Conservation (phyloP, 2,113 vertebrate species). For the Cyanistes caeruleus region DNA sequence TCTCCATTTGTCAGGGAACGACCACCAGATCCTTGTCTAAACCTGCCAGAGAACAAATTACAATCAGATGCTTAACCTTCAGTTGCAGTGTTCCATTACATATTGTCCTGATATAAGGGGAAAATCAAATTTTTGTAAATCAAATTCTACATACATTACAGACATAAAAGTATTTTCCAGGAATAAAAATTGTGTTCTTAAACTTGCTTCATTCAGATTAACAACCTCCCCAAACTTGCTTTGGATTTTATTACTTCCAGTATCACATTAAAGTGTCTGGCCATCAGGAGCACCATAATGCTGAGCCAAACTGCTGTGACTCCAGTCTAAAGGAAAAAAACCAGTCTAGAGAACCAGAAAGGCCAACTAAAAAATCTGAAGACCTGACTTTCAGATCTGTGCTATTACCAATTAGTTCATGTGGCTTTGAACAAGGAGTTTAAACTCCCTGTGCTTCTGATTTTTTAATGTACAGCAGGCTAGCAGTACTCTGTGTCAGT, state of each 20-base stretch:
- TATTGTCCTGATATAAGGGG: not conserved
- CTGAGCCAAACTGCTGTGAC: not conserved
- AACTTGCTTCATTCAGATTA: not conserved
- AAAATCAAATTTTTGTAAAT: not conserved
- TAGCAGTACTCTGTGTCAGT: not conserved
- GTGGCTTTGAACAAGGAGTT: not conserved
- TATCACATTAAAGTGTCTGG: not conserved
- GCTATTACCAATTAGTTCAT: not conserved
- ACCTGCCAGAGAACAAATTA: constrained; percentile 76
- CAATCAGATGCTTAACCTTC: not conserved
- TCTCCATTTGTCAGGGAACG: constrained; percentile 96
- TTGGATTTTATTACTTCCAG: not conserved
- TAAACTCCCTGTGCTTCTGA: not conserved
- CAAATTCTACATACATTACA: not conserved
- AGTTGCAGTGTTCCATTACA: not conserved
- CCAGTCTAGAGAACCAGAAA: not conserved
- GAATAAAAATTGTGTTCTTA: not conserved
- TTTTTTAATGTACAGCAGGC: not conserved
- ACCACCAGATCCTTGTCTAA: constrained; percentile 82
- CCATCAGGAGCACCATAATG: not conserved
- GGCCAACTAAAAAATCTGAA: not conserved
- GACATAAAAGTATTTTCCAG: not conserved
- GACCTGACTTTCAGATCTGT: not conserved
- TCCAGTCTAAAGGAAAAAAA: not conserved
- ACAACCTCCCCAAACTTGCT: not conserved